Conservation (phyloP, 2,888 invertebrate genomes). For the Lutraria lutraria region DNA sequence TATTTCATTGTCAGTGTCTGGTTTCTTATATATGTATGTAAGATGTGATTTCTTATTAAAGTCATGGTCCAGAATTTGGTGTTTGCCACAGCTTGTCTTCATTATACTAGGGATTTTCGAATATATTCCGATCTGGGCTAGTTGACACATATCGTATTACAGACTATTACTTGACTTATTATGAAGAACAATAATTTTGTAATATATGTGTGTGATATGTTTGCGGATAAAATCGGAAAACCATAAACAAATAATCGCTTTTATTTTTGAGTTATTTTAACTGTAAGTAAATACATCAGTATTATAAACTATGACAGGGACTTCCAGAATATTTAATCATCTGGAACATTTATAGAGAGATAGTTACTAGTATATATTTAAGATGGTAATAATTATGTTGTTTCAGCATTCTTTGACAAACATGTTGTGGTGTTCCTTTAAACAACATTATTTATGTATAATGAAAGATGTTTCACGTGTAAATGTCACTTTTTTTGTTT, state of each 20-base stretch:
- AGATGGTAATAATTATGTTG: background rate
- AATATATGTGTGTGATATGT: too few relatives aligned
- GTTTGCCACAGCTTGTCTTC: too few relatives aligned
- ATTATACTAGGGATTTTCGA: background rate
- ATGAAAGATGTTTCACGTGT: background rate
- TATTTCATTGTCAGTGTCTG: background rate
- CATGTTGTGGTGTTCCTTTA: background rate
- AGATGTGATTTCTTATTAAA: background rate
- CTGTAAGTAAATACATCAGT: background rate
- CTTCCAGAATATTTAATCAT: background rate
- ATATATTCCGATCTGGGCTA: background rate
- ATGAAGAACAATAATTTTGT: too few relatives aligned
- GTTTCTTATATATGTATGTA: background rate
- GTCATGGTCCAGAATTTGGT: background rate
- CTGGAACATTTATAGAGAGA: background rate
- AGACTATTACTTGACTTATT: background rate
- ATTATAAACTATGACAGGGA: conserved; percentile 5
- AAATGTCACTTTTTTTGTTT: background rate
- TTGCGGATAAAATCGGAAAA: too few relatives aligned
- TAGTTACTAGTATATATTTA: background rate
- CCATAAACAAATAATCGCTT: too few relatives aligned
- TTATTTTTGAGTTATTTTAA: background rate
- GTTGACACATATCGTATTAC: background rate
- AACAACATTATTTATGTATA: conserved; percentile 15
- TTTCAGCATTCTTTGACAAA: background rate